phyloP scores from a whole-genome alignment of 1,140 invertebrate genomes.

The Pectinophora gossypiella region DNA sequence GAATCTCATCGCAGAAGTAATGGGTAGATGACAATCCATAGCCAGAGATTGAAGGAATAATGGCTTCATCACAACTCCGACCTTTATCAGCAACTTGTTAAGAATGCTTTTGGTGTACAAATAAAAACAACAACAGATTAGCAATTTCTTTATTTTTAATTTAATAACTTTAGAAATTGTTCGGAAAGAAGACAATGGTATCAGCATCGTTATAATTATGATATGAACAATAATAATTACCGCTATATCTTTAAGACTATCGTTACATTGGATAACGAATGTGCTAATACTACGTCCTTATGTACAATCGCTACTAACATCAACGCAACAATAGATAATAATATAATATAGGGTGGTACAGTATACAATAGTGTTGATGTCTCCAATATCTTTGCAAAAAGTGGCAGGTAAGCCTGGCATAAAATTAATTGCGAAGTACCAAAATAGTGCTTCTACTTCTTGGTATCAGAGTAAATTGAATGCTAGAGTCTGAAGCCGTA shows the following conservation, averaged over 20 bases:
- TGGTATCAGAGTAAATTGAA: no score
- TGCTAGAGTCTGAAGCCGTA: no score
- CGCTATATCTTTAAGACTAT: slow-evolving; percentile 60
- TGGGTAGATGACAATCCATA: no score
- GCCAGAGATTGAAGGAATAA: no score
- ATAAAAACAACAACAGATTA: slow-evolving; percentile 59
- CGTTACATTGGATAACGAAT: background rate
- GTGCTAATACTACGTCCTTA: slow-evolving; percentile 40
- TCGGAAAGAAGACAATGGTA: slow-evolving; percentile 76
- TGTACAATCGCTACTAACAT: slow-evolving; percentile 50
- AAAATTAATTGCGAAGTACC: no score
- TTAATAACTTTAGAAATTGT: slow-evolving; percentile 77
- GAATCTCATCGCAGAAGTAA: no score
- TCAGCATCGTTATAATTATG: slow-evolving; percentile 70
- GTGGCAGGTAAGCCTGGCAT: no score
- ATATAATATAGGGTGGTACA: slow-evolving; percentile 28
- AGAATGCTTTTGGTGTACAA: no score
- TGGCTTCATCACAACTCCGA: no score
- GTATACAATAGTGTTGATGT: slow-evolving; percentile 17
- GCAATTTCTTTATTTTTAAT: slow-evolving; percentile 76
- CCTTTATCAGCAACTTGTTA: no score
- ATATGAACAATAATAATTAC: slow-evolving; percentile 77
- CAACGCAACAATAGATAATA: slow-evolving; percentile 55
- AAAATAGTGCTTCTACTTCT: no score
- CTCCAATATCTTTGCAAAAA: slow-evolving; percentile 46